A percentile compares a stretch with the other conserved stretches of the same genome.
phyloP scores from a whole-genome alignment of 2,888 invertebrate genomes.

The Synergus gifuensis region DNA sequence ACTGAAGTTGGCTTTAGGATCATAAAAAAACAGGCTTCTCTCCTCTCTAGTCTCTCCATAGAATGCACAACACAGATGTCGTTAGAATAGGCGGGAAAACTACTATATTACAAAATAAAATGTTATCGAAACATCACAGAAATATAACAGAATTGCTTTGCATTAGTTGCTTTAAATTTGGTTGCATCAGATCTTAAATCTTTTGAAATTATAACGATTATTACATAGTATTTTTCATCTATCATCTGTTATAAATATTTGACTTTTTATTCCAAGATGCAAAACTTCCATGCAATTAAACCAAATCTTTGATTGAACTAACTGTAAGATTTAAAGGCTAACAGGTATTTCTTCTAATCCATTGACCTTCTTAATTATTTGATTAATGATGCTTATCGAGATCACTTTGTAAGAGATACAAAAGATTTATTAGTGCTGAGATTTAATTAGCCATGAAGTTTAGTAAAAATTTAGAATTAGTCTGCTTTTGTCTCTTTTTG shows the following conservation, averaged over 20 bases:
- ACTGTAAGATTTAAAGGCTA: neutral
- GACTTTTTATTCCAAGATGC: neutral
- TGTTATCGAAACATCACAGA: neutral
- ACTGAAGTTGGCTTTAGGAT: conserved; percentile 14
- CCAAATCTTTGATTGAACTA: neutral
- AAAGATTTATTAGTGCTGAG: neutral
- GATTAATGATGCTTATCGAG: neutral
- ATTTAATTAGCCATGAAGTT: neutral
- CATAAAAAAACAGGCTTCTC: neutral
- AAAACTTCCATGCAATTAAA: neutral
- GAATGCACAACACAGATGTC: neutral
- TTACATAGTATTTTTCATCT: too few species aligned
- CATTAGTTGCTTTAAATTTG: too few species aligned
- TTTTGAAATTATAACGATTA: too few species aligned
- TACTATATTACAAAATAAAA: neutral
- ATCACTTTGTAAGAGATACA: neutral
- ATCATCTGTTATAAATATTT: neutral
- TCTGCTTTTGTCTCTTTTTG: neutral
- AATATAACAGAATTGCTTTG: too few species aligned
- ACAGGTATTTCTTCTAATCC: neutral
- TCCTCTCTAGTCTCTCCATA: neutral
- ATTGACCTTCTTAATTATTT: neutral
- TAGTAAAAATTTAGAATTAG: neutral
- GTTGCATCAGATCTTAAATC: too few species aligned
- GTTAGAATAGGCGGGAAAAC: neutral